These are phyloP conservation scores for Anodontia alba DNA, from an alignment of 2,888 invertebrate species.

Conservation along the genomic window DNA sequence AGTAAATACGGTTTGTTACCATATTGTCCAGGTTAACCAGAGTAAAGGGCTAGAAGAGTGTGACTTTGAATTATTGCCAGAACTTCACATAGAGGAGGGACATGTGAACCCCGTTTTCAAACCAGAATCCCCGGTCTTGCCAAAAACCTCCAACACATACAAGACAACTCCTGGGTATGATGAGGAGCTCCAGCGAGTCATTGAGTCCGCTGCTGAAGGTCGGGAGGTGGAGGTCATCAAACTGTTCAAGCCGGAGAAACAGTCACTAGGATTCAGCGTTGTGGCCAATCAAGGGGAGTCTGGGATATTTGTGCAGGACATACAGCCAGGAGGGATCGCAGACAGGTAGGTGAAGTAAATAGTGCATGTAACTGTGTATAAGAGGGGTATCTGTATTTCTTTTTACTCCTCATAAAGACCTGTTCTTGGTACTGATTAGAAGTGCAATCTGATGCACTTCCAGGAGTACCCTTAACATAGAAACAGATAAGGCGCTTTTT, in stretches of 20 bases:
- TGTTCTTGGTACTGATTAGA: too few relatives aligned
- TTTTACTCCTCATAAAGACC: too few relatives aligned
- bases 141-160: conserved; percentile 24
- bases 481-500: too few relatives aligned
- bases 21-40: conserved; percentile 58
- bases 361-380: background rate
- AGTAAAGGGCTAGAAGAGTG: conserved; percentile 84
- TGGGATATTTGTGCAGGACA: conserved; percentile 89
- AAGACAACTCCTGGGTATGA: conserved; percentile 72
- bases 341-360: conserved; percentile 87
- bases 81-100: conserved; percentile 85
- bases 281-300: conserved; percentile 89
- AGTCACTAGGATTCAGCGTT: conserved; percentile 90
- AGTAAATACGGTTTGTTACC: too few relatives aligned
- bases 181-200: conserved; percentile 73
- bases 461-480: too few relatives aligned
- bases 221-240: conserved; percentile 87
- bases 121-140: conserved; percentile 38
- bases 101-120: conserved; percentile 55
- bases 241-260: conserved; percentile 88
- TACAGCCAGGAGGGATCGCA: conserved; percentile 88
- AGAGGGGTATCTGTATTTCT: too few relatives aligned
- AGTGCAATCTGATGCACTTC: too few relatives aligned
- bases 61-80: conserved; percentile 93
- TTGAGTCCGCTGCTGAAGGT: conserved; percentile 87